These are phyloP conservation scores for Hippocampus comes DNA, from an alignment of 2,113 vertebrate genomes.

Conservation along the genomic window DNA sequence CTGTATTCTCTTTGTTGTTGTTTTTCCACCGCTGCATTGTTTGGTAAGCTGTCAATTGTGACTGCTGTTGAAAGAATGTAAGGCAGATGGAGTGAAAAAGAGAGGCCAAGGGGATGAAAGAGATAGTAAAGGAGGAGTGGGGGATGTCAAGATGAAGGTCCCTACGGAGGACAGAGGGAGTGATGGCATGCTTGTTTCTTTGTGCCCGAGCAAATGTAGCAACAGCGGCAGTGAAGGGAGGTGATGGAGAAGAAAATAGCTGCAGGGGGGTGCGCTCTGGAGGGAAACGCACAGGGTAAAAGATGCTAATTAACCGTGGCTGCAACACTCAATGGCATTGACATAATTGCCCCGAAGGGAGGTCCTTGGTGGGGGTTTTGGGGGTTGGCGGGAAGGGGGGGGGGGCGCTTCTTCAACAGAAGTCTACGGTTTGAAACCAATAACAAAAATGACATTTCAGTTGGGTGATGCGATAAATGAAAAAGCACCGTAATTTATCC, in stretches of 20 bases:
- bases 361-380: conserved; percentile 34
- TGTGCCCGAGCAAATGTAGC: conserved; percentile 56
- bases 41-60: conserved; percentile 63
- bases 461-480: not conserved
- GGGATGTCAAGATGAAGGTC: conserved; percentile 45
- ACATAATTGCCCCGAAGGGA: conserved; percentile 55
- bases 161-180: conserved; percentile 51
- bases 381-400: no score
- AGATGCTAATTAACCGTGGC: conserved; percentile 55
- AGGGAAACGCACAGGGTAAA: conserved; percentile 38
- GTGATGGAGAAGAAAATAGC: conserved; percentile 59
- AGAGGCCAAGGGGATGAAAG: conserved; percentile 39
- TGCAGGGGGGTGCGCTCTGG: conserved; percentile 41
- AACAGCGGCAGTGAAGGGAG: conserved; percentile 44
- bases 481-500: not conserved
- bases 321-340: conserved; percentile 34
- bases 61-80: conserved; percentile 62
- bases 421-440: not conserved
- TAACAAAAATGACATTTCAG: not conserved
- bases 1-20: conserved; percentile 40
- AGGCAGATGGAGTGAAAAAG: conserved; percentile 24
- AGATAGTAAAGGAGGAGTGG: conserved; percentile 13
- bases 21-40: conserved; percentile 13
- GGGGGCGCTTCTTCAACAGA: not conserved
- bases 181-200: conserved; percentile 61